These are phyloP conservation scores for Ageneiosus marmoratus DNA, from an alignment of 2,113 vertebrate genomes.

Conservation along the genomic window DNA sequence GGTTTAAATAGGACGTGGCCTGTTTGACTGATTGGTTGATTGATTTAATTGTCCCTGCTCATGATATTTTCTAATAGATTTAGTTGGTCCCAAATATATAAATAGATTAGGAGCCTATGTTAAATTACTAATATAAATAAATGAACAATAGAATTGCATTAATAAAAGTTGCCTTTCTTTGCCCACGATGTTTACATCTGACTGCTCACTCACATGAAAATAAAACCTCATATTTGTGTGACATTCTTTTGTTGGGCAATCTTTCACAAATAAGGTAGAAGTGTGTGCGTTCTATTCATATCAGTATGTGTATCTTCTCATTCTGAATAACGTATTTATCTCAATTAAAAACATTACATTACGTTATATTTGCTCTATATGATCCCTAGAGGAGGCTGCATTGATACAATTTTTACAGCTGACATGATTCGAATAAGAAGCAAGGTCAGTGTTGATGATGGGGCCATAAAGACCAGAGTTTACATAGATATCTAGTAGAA, in stretches of 20 bases:
- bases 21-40: neutral
- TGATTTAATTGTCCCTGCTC: neutral
- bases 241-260: neutral
- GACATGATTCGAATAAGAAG: neutral
- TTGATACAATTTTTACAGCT: constrained; percentile 23
- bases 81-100: neutral
- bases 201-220: neutral
- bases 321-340: neutral
- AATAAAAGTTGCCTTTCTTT: neutral
- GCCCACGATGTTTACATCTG: neutral
- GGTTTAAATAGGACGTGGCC: neutral
- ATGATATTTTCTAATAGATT: neutral
- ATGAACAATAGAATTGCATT: neutral
- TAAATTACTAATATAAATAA: neutral
- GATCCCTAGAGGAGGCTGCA: neutral
- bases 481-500: constrained; percentile 55
- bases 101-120: neutral
- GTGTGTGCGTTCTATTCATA: neutral
- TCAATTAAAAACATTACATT: no score
- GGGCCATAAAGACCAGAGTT: constrained; percentile 42
- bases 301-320: neutral
- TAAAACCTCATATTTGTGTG: neutral
- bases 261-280: neutral
- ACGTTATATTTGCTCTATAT: neutral
- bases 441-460: constrained; percentile 26